Evolutionary conservation across 2,797 vertebrate species (phyloP).

Genomic region (Eurystomus glaucurus): DNA sequence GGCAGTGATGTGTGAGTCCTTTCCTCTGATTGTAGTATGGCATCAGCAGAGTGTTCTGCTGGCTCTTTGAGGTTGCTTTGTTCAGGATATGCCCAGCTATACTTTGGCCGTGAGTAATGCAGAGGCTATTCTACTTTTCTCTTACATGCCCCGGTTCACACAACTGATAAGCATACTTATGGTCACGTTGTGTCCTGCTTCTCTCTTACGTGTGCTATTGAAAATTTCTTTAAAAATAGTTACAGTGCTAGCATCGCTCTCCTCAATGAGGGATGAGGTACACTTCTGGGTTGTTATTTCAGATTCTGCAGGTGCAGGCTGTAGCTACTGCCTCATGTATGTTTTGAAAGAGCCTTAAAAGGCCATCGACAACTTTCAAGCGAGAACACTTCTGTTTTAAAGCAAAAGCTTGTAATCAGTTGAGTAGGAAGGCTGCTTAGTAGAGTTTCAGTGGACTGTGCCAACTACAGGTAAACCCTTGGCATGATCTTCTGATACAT

Average conservation of each 20-base stretch:
- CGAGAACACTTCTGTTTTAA: background rate
- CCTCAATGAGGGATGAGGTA: background rate
- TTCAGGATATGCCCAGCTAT: background rate
- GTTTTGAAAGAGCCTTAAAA: background rate
- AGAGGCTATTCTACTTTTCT: conserved; percentile 9
- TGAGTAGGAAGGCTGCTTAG: background rate
- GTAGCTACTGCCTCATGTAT: background rate
- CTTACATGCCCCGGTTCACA: background rate
- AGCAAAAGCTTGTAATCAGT: background rate
- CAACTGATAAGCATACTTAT: background rate
- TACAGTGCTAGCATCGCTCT: background rate
- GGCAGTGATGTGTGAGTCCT: background rate
- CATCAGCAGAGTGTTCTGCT: background rate
- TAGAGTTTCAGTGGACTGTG: background rate
- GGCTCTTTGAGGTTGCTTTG: background rate
- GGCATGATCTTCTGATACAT: background rate
- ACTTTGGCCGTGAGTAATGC: conserved; percentile 17
- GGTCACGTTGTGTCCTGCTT: background rate
- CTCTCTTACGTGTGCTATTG: background rate
- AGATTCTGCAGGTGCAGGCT: conserved; percentile 19
- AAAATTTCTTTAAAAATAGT: conserved; percentile 4
- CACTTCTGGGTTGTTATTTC: background rate
- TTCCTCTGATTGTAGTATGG: background rate
- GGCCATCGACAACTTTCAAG: background rate
- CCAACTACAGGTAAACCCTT: background rate